Evolutionary conservation across 1,140 invertebrate species (phyloP).

Genomic region (Prorops nasuta): DNA sequence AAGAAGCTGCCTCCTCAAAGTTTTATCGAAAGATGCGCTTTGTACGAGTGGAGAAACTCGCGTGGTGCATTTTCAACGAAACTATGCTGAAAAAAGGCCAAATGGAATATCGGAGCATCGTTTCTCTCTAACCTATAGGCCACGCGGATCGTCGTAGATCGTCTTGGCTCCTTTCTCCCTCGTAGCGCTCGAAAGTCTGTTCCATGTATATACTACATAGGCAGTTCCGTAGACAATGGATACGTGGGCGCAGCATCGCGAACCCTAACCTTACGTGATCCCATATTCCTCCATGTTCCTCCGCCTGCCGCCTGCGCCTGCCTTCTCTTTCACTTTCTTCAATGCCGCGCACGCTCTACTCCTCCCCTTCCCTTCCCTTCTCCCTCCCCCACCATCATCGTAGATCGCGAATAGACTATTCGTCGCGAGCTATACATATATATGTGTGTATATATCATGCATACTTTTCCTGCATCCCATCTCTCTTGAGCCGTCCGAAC

Average conservation of each 20-base stretch:
- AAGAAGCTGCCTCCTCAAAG: too few relatives aligned
- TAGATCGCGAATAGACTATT: too few relatives aligned
- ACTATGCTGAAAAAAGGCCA: too few relatives aligned
- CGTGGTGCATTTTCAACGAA: too few relatives aligned
- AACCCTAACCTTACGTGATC: slow-evolving; percentile 44
- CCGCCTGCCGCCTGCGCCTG: slow-evolving; percentile 18
- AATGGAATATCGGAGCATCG: slow-evolving; percentile 27
- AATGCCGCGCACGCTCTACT: not conserved
- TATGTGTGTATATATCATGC: too few relatives aligned
- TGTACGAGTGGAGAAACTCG: too few relatives aligned
- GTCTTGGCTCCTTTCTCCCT: slow-evolving; percentile 36
- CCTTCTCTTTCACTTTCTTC: slow-evolving; percentile 15
- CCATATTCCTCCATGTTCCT: slow-evolving; percentile 40
- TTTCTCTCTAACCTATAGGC: too few relatives aligned
- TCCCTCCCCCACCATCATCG: slow-evolving; percentile 15
- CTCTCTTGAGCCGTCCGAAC: too few relatives aligned
- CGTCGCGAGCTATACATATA: too few relatives aligned
- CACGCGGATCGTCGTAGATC: too few relatives aligned
- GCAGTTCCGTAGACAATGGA: slow-evolving; percentile 47
- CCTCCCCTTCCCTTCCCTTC: slow-evolving; percentile 18
- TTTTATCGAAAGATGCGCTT: too few relatives aligned
- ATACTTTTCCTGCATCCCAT: slow-evolving; percentile 11
- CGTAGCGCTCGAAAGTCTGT: slow-evolving; percentile 34
- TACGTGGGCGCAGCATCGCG: slow-evolving; percentile 45
- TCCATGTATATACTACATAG: too few relatives aligned